Base-by-base conservation (phyloP, 2,888 invertebrate species). In the Sericinus montela region DNA sequence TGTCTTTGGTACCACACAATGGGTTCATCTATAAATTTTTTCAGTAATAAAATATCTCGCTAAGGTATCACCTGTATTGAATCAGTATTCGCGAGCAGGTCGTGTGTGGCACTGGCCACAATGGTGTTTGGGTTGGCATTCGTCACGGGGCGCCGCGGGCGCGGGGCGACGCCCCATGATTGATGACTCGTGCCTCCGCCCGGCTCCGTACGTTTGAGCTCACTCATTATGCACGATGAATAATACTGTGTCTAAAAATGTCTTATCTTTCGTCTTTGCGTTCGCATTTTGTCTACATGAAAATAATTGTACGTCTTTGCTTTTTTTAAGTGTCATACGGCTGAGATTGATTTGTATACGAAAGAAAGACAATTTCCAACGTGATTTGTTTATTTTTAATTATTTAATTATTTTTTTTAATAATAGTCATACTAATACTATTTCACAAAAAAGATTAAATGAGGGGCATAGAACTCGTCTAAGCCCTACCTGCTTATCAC, bases 61-160 rank as follows among this genome's bases (percentile, higher is more conserved):
- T 34, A 10, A 29, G 30, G 6, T 36, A 51, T 59, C 59, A 59
- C 60, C 59, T 63, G 63, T 28, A 29, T 16, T 57, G 48, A 56
- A 59, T 57, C 53, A 55, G 62, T 58, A 53, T 63, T 68, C 58
- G 66, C 65, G 60, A 62, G 57, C 59, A 58, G 57, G 56, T 59
- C 58, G 59, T 83, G 84, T 82, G 85, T 85, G 86, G 85, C 67
- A 70, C 72, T 60, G 65, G 65, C 69, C 69, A 82, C 84, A 84
- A 84, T 82, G 72, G 78, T 87, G 86, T 88, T 87, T 85, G 81
- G 76, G 74, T 75, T 83, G 80, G 81, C 76, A 85, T 87, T 84
- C 84, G 87, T 87, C 85, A 83, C 77, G 82, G 83, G 83, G 80
- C 80, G 80, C 73, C 73, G 63, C 60, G 60, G 64, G 53, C 62